Percentiles rank a stretch among this genome's conserved stretches.
phyloP scores from a whole-genome alignment of 2,113 vertebrate genomes.

The Todiramphus saurophagus region DNA sequence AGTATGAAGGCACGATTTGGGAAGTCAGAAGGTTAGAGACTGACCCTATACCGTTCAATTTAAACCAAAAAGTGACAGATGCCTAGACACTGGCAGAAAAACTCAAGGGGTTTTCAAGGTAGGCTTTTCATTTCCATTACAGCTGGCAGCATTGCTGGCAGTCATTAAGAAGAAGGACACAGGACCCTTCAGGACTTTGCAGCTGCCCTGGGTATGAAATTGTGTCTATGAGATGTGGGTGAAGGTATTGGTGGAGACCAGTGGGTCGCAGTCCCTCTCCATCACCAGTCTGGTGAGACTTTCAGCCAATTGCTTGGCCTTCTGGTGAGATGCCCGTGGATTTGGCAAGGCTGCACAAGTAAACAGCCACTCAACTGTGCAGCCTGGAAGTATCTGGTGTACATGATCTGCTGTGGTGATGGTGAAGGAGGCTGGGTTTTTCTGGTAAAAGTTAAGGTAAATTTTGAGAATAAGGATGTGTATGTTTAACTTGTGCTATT shows the following conservation, averaged over 20 bases:
- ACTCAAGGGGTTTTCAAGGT: not conserved
- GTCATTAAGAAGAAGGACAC: not conserved
- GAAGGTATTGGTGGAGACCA: not conserved
- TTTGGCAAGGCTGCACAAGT: not conserved
- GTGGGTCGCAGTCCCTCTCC: not conserved
- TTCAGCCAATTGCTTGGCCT: not conserved
- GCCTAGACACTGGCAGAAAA: not conserved
- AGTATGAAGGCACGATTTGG: not conserved
- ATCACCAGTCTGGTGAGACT: not conserved
- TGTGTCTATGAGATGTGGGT: not conserved
- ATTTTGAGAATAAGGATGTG: not conserved
- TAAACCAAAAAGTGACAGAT: not conserved
- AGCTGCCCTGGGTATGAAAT: not conserved
- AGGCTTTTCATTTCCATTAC: not conserved
- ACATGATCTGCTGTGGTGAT: not conserved
- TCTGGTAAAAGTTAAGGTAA: not conserved
- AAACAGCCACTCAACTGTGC: not conserved
- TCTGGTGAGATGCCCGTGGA: not conserved
- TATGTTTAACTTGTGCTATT: not conserved
- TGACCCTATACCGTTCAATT: not conserved
- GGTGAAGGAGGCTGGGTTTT: not conserved
- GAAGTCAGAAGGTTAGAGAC: not conserved
- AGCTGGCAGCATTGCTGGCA: not conserved
- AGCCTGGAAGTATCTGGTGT: not conserved
- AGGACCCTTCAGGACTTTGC: not conserved